phyloP scores from a whole-genome alignment of 2,113 vertebrate species.

The Tiliqua scincoides region DNA sequence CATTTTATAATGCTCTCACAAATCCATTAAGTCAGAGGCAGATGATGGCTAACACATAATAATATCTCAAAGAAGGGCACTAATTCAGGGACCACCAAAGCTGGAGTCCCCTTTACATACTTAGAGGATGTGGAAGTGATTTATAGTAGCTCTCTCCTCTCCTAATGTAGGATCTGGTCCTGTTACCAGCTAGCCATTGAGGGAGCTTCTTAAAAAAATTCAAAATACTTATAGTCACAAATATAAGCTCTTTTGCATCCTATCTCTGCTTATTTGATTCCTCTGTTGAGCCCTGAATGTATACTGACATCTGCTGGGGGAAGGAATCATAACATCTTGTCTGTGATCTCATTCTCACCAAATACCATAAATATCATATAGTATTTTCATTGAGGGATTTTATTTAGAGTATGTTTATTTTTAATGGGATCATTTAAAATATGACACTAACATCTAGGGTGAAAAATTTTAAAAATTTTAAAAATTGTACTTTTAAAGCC shows the following conservation, averaged over 20 bases:
- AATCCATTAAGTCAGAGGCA: neutral
- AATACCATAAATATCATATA: neutral
- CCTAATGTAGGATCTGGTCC: neutral
- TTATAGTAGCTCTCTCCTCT: neutral
- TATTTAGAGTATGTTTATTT: neutral
- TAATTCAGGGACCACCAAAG: neutral
- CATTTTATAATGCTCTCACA: neutral
- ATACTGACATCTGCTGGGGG: constrained; percentile 29
- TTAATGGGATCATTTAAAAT: neutral
- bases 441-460: neutral
- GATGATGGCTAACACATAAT: neutral
- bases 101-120: neutral
- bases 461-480: neutral
- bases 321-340: neutral
- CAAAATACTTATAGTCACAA: neutral
- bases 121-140: neutral
- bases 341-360: neutral
- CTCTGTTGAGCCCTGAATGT: neutral
- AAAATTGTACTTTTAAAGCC: neutral
- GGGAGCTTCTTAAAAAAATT: neutral
- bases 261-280: neutral
- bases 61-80: neutral
- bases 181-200: neutral
- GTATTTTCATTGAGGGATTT: neutral
- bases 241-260: neutral